Evolutionary conservation across 2,797 vertebrate genomes (phyloP), one percentile per base, ranked within the genome.

Genomic region (Mallotus villosus): DNA sequence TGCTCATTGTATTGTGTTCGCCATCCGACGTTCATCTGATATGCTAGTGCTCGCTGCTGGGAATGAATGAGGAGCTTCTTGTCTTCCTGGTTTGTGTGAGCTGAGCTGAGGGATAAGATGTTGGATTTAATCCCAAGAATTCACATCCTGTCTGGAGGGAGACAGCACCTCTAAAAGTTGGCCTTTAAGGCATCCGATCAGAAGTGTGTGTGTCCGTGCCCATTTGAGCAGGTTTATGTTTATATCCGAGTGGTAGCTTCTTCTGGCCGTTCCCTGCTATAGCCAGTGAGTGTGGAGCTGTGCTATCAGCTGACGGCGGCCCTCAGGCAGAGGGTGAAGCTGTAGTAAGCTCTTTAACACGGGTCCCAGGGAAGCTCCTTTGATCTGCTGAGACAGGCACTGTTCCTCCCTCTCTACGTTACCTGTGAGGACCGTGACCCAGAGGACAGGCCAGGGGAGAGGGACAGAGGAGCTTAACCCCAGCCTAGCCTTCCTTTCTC

Each of bases 401-500:
- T 83, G 80, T 80, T 82, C 70, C 71, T 73, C 66, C 77, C 83
- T 84, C 77, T 82, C 76, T 80, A 75, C 81, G 82, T 87, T 53
- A 83, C 85, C 78, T 79, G 85, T 87, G 74, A 70, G 63, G 12
- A 37, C 86, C 78, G 69, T 81, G 32, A 2, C 68, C 12, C 73
- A 78, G 71, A 57, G 21, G 32, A 46, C 67, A 22, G 49, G 51
- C n/a, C 7, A 5, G 27, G 67, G 17, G 64, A 84, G 84, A 12
- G 81, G 85, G 85, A 83, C 85, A 83, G 87, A 79, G 84, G 79
- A 83, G 80, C 89, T 85, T 90, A 91, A 86, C 89, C 88, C 90
- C 82, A 71, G 73, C 82, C 81, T 9, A 0, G 37, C 37, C 37
- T 41, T 7, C 8, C 37, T 41, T 41, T 41, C 11, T 41, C 8